Base-by-base conservation (phyloP, 2,888 invertebrate genomes). In the Girardia tigrina region DNA sequence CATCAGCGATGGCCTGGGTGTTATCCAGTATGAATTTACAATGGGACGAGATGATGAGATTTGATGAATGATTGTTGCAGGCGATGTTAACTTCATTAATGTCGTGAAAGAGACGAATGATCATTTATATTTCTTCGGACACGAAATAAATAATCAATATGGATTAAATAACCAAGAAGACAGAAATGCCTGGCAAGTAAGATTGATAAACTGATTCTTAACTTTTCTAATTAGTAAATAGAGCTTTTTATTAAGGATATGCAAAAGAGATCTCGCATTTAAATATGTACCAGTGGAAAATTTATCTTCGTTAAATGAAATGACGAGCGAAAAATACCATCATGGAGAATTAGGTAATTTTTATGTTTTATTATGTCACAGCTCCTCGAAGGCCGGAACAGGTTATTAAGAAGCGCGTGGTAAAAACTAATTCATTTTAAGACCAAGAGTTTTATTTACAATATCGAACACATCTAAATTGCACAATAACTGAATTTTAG, bases 171-270 rank as follows among this genome's bases (percentile, higher is more conserved):
- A 56, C n/a, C 56, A 56, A 56, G 56, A 56, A 23, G 56, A 56
- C 56, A 4, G 56, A 16, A n/a, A 56, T 12, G 56, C 56, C 4
- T 56, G 56, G 56, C 56, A 56, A 16, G 56, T 56, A 56, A 16
- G 56, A 56, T 23, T 12, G 8, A 12, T 16, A 36, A 12, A 36
- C 16, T 12, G 8, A 36, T 36, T 8, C 8, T 36, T 12, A 36
- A 12, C 16, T 8, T 12, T 36, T 12, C 36, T 36, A 36, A 12
- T 36, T 36, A n/a, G n/a, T n/a, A n/a, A n/a, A 8, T 36, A 36
- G 36, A 74, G 74, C 71, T 74, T 74, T 74, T 71, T 74, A 70
- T 56, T 74, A n/a, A 16, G 74, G 56, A 71, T 74, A 4, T 74
- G 74, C 74, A 74, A 74, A 28, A 73, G 4, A n/a, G 74, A 74